Percentiles rank a stretch among this genome's conserved stretches.
phyloP scores from a whole-genome alignment of 2,797 vertebrate genomes.

The Clangula hyemalis region DNA sequence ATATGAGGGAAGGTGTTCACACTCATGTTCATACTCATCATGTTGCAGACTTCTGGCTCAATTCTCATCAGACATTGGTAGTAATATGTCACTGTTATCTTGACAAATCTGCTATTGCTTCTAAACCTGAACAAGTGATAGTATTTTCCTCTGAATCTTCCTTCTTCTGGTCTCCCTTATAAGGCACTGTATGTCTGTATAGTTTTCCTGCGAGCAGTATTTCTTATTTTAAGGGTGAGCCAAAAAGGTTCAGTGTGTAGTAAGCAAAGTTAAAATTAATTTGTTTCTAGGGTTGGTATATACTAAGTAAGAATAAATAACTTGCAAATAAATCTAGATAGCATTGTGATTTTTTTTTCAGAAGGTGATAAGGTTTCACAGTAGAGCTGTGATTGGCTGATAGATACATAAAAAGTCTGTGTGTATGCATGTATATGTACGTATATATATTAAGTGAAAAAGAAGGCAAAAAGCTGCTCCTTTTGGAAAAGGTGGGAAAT shows the following conservation, averaged over 20 bases:
- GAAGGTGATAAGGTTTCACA: neutral
- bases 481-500: constrained; percentile 25
- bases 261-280: neutral
- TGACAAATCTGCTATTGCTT: neutral
- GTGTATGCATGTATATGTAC: neutral
- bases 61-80: neutral
- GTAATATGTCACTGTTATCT: neutral
- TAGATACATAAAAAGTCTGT: neutral
- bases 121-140: neutral
- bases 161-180: neutral
- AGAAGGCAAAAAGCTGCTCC: constrained; percentile 38
- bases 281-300: neutral
- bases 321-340: constrained; percentile 53
- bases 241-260: neutral
- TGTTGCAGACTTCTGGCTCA: neutral
- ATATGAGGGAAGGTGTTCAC: neutral
- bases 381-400: constrained; percentile 26
- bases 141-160: neutral
- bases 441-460: constrained; percentile 2
- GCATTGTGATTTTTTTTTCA: constrained; percentile 38
- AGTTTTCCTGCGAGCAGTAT: neutral
- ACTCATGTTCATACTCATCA: neutral
- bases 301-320: constrained; percentile 43
- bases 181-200: neutral
- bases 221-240: neutral